phyloP scores from a whole-genome alignment of 2,888 invertebrate genomes.

The Athalia cordata region DNA sequence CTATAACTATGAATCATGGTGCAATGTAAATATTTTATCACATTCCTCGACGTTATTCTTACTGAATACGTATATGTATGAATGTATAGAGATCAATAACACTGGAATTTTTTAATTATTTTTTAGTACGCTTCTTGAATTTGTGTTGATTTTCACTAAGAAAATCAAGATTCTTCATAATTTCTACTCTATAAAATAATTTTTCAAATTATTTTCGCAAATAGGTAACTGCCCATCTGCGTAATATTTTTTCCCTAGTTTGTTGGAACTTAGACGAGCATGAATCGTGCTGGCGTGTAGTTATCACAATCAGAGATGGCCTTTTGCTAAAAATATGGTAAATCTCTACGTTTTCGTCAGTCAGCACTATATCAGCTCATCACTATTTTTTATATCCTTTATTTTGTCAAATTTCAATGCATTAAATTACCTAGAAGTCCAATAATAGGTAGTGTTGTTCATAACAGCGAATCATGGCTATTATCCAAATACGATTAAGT shows the following conservation, averaged over 20 bases:
- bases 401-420: background rate
- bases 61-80: slow-evolving; percentile 27
- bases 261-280: background rate
- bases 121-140: background rate
- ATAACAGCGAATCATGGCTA: slow-evolving; percentile 1
- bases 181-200: too few relatives aligned
- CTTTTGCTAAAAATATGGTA: background rate
- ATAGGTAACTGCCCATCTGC: slow-evolving; percentile 3
- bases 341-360: background rate
- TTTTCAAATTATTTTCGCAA: background rate
- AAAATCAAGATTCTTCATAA: too few relatives aligned
- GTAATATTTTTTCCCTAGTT: background rate
- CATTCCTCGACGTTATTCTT: slow-evolving; percentile 34
- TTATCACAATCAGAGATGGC: background rate
- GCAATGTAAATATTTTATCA: slow-evolving; percentile 35
- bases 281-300: background rate
- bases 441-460: background rate
- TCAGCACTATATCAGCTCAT: background rate
- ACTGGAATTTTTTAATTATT: background rate
- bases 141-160: background rate
- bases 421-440: background rate
- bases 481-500: background rate
- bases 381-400: background rate
- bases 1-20: slow-evolving; percentile 6
- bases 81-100: slow-evolving; percentile 3